These are phyloP conservation scores for Syrista parreyssii DNA, from an alignment of 2,888 invertebrate species.

Conservation along the genomic window DNA sequence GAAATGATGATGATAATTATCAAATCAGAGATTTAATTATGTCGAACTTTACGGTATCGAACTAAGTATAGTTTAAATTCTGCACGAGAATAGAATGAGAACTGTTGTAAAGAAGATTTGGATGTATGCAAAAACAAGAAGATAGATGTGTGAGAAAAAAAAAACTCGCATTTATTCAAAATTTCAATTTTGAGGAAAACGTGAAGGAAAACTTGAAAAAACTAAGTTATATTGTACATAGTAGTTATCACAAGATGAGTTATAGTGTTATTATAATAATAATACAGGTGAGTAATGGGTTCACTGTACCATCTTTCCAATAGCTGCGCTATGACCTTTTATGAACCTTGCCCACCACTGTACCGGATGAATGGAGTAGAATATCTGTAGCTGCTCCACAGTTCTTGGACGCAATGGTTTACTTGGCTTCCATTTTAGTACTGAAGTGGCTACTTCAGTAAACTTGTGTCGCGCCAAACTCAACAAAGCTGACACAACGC, in stretches of 20 bases:
- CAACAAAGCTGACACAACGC: constrained; percentile 51
- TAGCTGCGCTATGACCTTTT: not conserved
- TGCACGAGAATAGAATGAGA: not conserved
- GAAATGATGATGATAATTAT: not conserved
- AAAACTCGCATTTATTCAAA: not conserved
- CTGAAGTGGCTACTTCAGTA: constrained; percentile 28
- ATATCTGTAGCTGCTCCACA: constrained; percentile 39
- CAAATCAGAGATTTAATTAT: not conserved
- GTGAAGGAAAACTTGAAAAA: not conserved
- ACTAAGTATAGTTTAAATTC: not conserved
- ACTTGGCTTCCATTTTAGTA: constrained; percentile 51
- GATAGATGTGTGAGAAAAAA: not conserved
- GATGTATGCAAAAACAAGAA: not conserved
- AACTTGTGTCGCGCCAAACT: constrained; percentile 45
- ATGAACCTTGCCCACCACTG: constrained; percentile 39
- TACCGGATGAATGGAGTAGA: constrained; percentile 31
- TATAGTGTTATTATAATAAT: not conserved
- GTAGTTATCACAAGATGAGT: not conserved
- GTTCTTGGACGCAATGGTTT: constrained; percentile 36
- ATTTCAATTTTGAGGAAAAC: not conserved
- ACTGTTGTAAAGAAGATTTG: not conserved
- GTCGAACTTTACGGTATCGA: too few species aligned
- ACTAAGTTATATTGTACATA: not conserved
- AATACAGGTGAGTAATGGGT: not conserved
- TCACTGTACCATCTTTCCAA: not conserved